phyloP scores from a whole-genome alignment of 2,113 vertebrate species.

The Oncorhynchus kisutch region DNA sequence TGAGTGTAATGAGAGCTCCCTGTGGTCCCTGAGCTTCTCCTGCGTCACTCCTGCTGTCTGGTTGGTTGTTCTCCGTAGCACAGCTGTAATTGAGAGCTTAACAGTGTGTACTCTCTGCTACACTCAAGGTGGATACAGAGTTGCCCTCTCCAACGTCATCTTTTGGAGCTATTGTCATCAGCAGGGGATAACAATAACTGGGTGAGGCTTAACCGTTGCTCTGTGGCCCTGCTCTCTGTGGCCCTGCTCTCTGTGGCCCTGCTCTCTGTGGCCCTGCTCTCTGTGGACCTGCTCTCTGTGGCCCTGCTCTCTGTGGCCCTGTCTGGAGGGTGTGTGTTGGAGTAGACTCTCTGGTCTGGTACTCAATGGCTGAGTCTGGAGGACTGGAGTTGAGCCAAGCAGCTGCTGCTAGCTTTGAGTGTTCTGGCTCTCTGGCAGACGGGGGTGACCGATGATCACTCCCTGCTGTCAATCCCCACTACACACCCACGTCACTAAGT shows the following conservation, averaged over 20 bases:
- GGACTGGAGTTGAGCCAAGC: neutral
- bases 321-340: conserved; percentile 21
- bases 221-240: neutral
- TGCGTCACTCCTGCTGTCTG: conserved; percentile 57
- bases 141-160: neutral
- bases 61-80: conserved; percentile 39
- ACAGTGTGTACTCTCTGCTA: conserved; percentile 24
- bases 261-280: neutral
- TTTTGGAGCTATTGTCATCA: neutral
- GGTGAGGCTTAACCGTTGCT: neutral
- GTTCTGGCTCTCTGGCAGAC: conserved; percentile 3
- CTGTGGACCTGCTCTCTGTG: neutral
- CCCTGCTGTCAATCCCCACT: neutral
- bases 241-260: neutral
- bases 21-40: conserved; percentile 33
- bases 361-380: conserved; percentile 11
- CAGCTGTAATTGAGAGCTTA: conserved; percentile 64
- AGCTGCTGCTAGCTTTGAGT: conserved; percentile 19
- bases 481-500: conserved; percentile 8
- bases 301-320: neutral
- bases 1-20: conserved; percentile 64
- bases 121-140: conserved; percentile 40
- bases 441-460: neutral
- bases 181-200: neutral
- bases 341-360: conserved; percentile 5